Evolutionary conservation across 2,797 vertebrate species (phyloP).

Genomic region (Miopithecus talapoin): DNA sequence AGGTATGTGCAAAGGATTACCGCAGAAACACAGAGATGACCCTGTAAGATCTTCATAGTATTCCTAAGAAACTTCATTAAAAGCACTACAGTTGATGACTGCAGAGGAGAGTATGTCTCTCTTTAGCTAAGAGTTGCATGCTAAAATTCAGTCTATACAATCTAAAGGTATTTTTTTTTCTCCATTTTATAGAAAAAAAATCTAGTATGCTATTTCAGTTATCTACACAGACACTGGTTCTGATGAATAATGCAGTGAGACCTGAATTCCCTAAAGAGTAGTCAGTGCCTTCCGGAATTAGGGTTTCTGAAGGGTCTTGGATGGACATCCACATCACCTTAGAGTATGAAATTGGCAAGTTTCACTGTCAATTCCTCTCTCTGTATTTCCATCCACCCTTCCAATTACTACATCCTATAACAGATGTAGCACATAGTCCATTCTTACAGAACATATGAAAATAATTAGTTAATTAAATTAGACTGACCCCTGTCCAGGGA

Average conservation of each 20-base stretch:
- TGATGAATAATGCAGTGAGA: background rate
- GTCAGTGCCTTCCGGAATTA: background rate
- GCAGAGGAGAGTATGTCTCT: conserved; percentile 4
- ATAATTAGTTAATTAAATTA: background rate
- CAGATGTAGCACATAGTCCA: background rate
- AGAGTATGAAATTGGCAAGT: background rate
- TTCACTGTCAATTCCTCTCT: background rate
- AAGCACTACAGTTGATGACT: background rate
- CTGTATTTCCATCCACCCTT: background rate
- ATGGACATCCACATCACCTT: background rate
- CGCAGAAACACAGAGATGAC: background rate
- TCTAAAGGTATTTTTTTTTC: background rate
- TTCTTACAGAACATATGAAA: background rate
- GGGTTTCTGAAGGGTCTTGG: background rate
- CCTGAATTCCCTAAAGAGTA: background rate
- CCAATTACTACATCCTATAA: background rate
- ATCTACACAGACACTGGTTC: background rate
- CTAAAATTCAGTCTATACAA: background rate
- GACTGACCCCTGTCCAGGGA: background rate
- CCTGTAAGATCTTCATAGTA: background rate
- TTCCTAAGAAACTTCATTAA: background rate
- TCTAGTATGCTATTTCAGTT: background rate
- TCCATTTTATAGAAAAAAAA: background rate
- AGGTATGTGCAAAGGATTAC: background rate
- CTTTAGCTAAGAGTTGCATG: background rate